Evolutionary conservation across 1,140 invertebrate species (phyloP), one percentile per base, ranked within the genome.

Genomic region (Macrobrachium nipponense): DNA sequence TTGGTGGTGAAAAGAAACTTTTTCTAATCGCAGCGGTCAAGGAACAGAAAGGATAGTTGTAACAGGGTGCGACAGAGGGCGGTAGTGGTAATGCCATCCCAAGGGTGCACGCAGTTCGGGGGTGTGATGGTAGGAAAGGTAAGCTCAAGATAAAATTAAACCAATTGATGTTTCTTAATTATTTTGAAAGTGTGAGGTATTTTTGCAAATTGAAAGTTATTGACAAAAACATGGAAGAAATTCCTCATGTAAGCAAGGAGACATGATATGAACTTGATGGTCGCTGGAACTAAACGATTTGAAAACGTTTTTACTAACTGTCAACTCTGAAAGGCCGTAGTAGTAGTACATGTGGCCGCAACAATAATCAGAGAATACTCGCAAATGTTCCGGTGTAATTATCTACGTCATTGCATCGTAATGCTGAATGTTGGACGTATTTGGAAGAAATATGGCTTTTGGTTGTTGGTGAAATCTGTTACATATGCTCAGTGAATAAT

Each of bases 81-180:
- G 44, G 61, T 60, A 59, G 36, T 80, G 77, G 83, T 73, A 51
- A 86, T 86, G 83, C 83, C 83, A 72, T 86, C 83, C 14, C 83
- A 80, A 58, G 77, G 83, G 15, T 73, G 43, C 27, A 80, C 83
- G 23, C 64, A 86, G 66, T 86, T 86, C 70, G 83, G 83, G n/a
- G 83, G 83, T 60, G 83, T 86, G 18, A 80, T 80, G 66, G 66
- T 86, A 4, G 83, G 66, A n/a, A 86, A 86, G 83, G 83, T 86
- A 80, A 80, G 83, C 62, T 18, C 36, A 44, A 12, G 17, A n/a
- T 78, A 60, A 59, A n/a, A 4, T 78, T 60, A 78, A 51, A 7
- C 51, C 12, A 51, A 51, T 51, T 51, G 12, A 10, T 51, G 51
- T 51, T 51, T 51, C 51, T 7, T 5, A 12, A 51, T 51, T 51